Evolutionary conservation across 2,888 invertebrate genomes (phyloP).

Genomic region (Zaprionus bogoriensis): DNA sequence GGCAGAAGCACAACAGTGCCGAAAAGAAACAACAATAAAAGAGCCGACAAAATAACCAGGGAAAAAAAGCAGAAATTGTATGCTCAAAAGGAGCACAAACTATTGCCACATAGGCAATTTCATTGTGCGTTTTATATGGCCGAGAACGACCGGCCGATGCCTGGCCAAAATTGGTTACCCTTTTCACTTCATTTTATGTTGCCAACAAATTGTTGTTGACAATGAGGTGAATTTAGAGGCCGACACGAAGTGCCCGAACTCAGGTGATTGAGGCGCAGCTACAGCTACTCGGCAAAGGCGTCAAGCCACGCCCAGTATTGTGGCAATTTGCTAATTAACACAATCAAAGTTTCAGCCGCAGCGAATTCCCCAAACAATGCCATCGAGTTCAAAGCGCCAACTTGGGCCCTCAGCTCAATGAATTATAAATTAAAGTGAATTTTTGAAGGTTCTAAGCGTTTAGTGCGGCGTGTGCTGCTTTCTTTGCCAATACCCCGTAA

Average conservation of each 20-base stretch:
- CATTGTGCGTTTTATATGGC: slow-evolving; percentile 59
- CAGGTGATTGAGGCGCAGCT: background rate
- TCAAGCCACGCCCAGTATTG: background rate
- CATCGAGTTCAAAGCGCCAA: slow-evolving; percentile 51
- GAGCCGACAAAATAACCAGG: slow-evolving; percentile 9
- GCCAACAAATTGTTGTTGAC: slow-evolving; percentile 54
- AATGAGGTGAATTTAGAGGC: slow-evolving; percentile 12
- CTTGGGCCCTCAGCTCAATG: slow-evolving; percentile 37
- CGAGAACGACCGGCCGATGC: slow-evolving; percentile 23
- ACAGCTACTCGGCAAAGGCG: background rate
- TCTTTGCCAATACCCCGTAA: slow-evolving; percentile 19
- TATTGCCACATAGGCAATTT: slow-evolving; percentile 75
- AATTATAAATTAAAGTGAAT: slow-evolving; percentile 78
- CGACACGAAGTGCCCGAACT: background rate
- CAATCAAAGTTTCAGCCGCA: slow-evolving; percentile 64
- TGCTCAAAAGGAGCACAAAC: slow-evolving; percentile 38
- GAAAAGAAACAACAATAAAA: slow-evolving; percentile 69
- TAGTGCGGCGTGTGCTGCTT: slow-evolving; percentile 5
- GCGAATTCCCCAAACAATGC: slow-evolving; percentile 38
- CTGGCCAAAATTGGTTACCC: slow-evolving; percentile 70
- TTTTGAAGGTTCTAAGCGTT: slow-evolving; percentile 34
- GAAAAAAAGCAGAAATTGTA: slow-evolving; percentile 16
- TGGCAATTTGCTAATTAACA: slow-evolving; percentile 66
- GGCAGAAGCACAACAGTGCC: slow-evolving; percentile 21
- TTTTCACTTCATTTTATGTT: slow-evolving; percentile 68